These are phyloP conservation scores for Hyla sarda DNA, from an alignment of 2,113 vertebrate species.

Conservation along the genomic window DNA sequence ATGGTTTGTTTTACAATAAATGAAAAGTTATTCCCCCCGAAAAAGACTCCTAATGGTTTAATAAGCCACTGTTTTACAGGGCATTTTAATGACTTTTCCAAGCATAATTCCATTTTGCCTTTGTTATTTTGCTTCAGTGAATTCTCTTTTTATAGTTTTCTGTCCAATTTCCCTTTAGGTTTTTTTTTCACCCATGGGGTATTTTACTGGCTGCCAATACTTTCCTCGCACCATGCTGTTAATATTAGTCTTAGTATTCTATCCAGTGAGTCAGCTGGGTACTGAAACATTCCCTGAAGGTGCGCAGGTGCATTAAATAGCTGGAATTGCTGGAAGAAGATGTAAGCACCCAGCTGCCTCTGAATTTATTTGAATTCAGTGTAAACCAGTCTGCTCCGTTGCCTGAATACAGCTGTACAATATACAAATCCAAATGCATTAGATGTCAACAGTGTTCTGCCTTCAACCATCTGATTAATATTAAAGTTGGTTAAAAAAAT, in stretches of 20 bases:
- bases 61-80: conserved; percentile 35
- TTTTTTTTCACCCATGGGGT: conserved; percentile 52
- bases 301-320: conserved; percentile 60
- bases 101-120: conserved; percentile 46
- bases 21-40: conserved; percentile 24
- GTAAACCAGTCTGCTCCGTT: conserved; percentile 56
- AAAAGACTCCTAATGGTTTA: conserved; percentile 38
- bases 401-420: conserved; percentile 53
- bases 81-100: conserved; percentile 47
- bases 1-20: conserved; percentile 22
- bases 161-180: conserved; percentile 50
- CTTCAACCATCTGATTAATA: conserved; percentile 34
- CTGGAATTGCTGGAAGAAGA: conserved; percentile 46
- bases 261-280: conserved; percentile 57
- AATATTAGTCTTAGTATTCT: conserved; percentile 57
- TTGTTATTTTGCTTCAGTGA: conserved; percentile 37
- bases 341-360: conserved; percentile 59
- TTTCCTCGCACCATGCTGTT: conserved; percentile 45
- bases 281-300: conserved; percentile 62
- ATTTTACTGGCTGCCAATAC: conserved; percentile 53
- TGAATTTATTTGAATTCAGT: conserved; percentile 60
- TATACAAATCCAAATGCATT: conserved; percentile 55
- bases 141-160: conserved; percentile 55
- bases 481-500: conserved; percentile 20
- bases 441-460: conserved; percentile 40